phyloP scores from a whole-genome alignment of 2,797 vertebrate genomes.

The Chaenodraco wilsoni region DNA sequence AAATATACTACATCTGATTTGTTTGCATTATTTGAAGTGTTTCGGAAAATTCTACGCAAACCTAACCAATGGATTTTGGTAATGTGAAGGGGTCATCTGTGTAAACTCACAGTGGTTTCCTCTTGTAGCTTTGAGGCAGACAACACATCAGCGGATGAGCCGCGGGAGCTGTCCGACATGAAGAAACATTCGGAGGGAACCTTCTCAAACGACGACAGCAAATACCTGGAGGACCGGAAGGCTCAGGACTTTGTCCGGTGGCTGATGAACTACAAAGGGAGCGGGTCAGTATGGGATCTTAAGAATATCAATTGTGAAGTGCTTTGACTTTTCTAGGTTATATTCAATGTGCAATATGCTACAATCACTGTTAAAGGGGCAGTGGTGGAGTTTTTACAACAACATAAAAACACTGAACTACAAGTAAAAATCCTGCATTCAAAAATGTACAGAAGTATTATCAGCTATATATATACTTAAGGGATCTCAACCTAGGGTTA shows the following conservation, averaged over 20 bases:
- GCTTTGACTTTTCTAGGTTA: not conserved
- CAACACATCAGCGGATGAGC: slow-evolving; percentile 75
- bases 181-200: slow-evolving; percentile 98
- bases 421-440: no score
- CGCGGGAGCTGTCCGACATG: slow-evolving; percentile 80
- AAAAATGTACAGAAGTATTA: not conserved
- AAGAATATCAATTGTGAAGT: not conserved
- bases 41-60: not conserved
- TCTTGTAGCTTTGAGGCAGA: slow-evolving; percentile 85
- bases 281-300: slow-evolving; percentile 82
- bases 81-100: not conserved
- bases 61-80: not conserved
- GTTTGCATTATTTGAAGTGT: not conserved
- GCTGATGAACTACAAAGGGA: slow-evolving; percentile 96
- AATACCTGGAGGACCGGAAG: slow-evolving; percentile 93
- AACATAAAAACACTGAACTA: no score
- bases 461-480: not conserved
- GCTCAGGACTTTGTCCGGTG: slow-evolving; percentile 95
- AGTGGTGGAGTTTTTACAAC: no score
- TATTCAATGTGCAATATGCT: no score
- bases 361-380: no score
- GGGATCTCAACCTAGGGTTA: not conserved
- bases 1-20: not conserved
- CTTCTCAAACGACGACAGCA: slow-evolving; percentile 98
- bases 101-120: not conserved